Base-by-base conservation (phyloP, 2,888 invertebrate species). In the Embidobia sp. region DNA sequence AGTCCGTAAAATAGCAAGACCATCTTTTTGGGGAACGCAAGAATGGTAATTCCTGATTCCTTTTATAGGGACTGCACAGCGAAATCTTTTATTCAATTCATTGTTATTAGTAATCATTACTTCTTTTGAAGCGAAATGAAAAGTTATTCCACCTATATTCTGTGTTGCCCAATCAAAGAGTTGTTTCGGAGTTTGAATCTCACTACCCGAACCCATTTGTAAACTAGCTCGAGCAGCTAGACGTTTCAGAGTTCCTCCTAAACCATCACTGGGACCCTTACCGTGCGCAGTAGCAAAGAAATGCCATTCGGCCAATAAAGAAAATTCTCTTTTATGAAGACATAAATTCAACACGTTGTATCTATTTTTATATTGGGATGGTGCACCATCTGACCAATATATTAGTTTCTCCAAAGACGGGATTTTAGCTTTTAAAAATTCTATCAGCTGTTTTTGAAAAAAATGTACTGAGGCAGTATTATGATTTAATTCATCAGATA, bases 171-270 rank as follows among this genome's bases (percentile, higher is more conserved):
- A 79, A 48, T 72, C 42, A 22, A 40, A 70, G 6, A 75, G 31
- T 40, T 70, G 49, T 35, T 29, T 29, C 15, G 67, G 57, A 8
- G 72, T 75, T 48, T 44, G 19, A 55, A 79, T 79, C 31, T 77
- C 69, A 16, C 46, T 40, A 29, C 33, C 61, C 33, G 33, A 7
- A 4, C 61, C 27, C 11, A 72, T 26, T 33, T 79, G 78, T 8
- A 77, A 26, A 18, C 49, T 57, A 13, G 75, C 79, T 48, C 67
- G 35, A 31, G 69, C 44, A 8, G 77, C 80, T 13, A 59, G 26
- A 44, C 78, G 59, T 37, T 78, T 78, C 3, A 76, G 10, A 16
- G 77, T 72, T 26, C 75, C 77, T 5, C 77, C 79, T 15, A 79
- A 49, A 3, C 80, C 75, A 51, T 77, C 77, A 48, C 72, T 26